Base-by-base conservation (phyloP, 2,888 invertebrate genomes). In the Litoditis marina region DNA sequence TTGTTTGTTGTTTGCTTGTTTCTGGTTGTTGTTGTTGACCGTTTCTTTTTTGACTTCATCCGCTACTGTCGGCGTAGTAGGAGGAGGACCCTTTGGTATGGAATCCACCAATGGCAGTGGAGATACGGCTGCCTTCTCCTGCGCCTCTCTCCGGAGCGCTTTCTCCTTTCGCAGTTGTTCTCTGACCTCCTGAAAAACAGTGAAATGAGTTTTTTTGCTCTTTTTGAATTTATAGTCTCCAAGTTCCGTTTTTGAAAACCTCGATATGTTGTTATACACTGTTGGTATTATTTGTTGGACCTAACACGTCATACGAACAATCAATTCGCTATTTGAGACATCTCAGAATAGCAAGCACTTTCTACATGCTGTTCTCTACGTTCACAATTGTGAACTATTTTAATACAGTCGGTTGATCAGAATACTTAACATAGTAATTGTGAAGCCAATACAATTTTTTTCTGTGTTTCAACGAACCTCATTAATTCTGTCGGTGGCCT, bases 391-490 rank as follows among this genome's bases (percentile, higher is more conserved):
- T n/a, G n/a, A n/a, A n/a, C n/a, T n/a, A n/a, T n/a, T n/a, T n/a
- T n/a, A n/a, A n/a, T n/a, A n/a, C n/a, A n/a, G n/a, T n/a, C n/a
- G n/a, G n/a, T n/a, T n/a, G n/a, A n/a, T n/a, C n/a, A n/a, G n/a
- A n/a, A n/a, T n/a, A n/a, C n/a, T n/a, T n/a, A n/a, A n/a, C n/a
- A n/a, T n/a, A n/a, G n/a, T n/a, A n/a, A n/a, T n/a, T n/a, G n/a
- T n/a, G n/a, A n/a, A n/a, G n/a, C n/a, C n/a, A n/a, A n/a, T n/a
- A n/a, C n/a, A n/a, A n/a, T n/a, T n/a, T n/a, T n/a, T n/a, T n/a
- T n/a, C n/a, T n/a, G n/a, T n/a, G n/a, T n/a, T n/a, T 8, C 28
- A 39, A 54, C 54, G 39, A 28, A 58, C 58, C 22, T 60, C 60
- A 22, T 60, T 51, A 4, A 60, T 60, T 6, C 60, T 39, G 36